Conservation (phyloP, 2,113 vertebrate genomes). For the Myotis yumanensis region DNA sequence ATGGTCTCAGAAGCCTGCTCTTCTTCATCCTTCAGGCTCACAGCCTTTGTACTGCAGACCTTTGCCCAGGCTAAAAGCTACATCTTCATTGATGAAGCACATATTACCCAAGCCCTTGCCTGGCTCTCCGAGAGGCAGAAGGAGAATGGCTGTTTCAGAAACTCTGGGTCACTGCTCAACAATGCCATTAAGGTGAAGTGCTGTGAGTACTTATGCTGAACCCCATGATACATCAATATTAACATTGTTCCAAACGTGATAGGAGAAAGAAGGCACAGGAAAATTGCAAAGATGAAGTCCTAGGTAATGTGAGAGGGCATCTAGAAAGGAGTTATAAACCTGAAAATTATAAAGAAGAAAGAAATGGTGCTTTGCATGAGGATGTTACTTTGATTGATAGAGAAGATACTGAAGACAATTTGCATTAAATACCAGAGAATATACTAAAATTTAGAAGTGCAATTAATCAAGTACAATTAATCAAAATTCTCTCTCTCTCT, state of each 20-base stretch:
- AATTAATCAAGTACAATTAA: not conserved
- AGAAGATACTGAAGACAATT: not conserved
- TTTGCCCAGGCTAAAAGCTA: constrained; percentile 80
- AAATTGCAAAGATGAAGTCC: not conserved
- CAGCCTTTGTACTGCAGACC: constrained; percentile 84
- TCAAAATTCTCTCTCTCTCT: not conserved
- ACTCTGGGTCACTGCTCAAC: constrained; percentile 82
- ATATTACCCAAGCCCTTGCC: constrained; percentile 75
- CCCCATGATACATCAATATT: not conserved
- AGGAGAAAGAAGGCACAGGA: not conserved
- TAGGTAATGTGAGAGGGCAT: not conserved
- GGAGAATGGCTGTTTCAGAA: constrained; percentile 84
- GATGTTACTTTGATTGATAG: not conserved
- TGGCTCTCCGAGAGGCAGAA: constrained; percentile 82
- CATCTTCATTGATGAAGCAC: constrained; percentile 80
- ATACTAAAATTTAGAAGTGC: not conserved
- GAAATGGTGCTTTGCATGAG: not conserved
- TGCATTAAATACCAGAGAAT: not conserved
- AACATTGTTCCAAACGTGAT: not conserved
- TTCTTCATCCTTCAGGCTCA: constrained; percentile 76
- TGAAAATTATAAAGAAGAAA: not conserved
- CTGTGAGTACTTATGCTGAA: not conserved
- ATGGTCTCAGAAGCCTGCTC: not conserved
- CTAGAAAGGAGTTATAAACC: not conserved
- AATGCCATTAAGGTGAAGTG: constrained; percentile 82